Conservation (phyloP, 2,113 vertebrate species). For the Pelmatolapia mariae region DNA sequence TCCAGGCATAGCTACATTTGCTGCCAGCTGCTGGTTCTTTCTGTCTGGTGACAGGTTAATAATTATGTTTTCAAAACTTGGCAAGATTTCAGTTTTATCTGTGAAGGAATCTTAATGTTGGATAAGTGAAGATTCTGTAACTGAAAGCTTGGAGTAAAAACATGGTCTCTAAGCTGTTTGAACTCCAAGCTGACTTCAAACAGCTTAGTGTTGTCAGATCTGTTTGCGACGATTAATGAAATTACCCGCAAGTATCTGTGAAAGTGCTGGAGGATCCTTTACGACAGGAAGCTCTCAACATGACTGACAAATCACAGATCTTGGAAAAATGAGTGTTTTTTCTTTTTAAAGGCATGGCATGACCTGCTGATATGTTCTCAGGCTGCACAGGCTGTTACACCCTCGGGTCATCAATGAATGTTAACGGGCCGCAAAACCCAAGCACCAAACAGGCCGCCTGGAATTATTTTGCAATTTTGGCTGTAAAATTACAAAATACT, state of each 20-base stretch:
- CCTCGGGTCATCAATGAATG: accelerated
- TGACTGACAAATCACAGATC: neutral
- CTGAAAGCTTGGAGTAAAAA: accelerated
- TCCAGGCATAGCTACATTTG: neutral
- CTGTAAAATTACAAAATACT: neutral
- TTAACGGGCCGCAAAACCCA: neutral
- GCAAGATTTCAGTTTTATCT: neutral
- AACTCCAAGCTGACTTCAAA: too few species aligned
- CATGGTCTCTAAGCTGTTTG: neutral
- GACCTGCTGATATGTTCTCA: neutral
- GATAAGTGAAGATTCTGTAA: neutral
- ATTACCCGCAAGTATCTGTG: neutral
- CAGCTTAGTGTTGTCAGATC: neutral
- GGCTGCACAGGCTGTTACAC: neutral
- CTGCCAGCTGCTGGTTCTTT: neutral
- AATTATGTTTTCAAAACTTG: neutral
- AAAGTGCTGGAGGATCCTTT: neutral
- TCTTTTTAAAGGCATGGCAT: neutral
- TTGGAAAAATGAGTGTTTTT: neutral
- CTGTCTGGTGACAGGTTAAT: neutral
- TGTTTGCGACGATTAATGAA: neutral
- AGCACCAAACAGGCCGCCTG: neutral
- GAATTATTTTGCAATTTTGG: neutral
- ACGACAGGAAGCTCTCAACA: neutral
- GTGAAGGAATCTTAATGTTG: neutral